A percentile compares a stretch with the other conserved stretches of the same genome.
phyloP scores from a whole-genome alignment of 2,888 invertebrate species.

The Caenorhabditis afra region DNA sequence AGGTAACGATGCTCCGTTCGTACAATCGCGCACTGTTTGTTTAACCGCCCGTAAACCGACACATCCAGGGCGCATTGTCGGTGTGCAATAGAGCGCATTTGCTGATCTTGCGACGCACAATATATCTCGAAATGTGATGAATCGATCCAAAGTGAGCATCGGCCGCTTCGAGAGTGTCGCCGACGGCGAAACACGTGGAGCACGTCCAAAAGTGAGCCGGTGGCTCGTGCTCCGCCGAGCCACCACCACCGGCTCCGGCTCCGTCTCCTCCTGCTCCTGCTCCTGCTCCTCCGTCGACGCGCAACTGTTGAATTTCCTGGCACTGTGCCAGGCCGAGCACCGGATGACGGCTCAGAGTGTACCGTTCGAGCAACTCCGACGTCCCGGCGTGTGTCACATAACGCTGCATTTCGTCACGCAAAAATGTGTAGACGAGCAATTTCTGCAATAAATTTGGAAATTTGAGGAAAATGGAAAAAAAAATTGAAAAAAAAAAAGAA shows the following conservation, averaged over 20 bases:
- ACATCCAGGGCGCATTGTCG: too few species aligned
- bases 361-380: conserved; percentile 41
- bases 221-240: too few species aligned
- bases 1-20: too few species aligned
- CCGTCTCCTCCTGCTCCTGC: not conserved
- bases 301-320: too few species aligned
- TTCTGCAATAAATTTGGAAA: conserved; percentile 19
- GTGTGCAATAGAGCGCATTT: too few species aligned
- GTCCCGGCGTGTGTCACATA: not conserved
- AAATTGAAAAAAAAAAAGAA: not conserved
- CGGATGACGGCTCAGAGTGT: conserved; percentile 28
- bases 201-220: conserved; percentile 63
- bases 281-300: too few species aligned
- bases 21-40: too few species aligned
- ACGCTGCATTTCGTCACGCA: conserved; percentile 16
- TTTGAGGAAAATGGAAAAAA: not conserved
- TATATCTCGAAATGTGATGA: conserved; percentile 58
- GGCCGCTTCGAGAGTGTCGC: conserved; percentile 54
- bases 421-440: conserved; percentile 49
- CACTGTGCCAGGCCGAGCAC: conserved; percentile 7
- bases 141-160: conserved; percentile 63
- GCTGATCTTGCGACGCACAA: conserved; percentile 35
- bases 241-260: not conserved
- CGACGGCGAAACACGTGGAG: conserved; percentile 64
- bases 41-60: too few species aligned